phyloP scores from a whole-genome alignment of 2,113 vertebrate species.

The Narcine bancroftii region DNA sequence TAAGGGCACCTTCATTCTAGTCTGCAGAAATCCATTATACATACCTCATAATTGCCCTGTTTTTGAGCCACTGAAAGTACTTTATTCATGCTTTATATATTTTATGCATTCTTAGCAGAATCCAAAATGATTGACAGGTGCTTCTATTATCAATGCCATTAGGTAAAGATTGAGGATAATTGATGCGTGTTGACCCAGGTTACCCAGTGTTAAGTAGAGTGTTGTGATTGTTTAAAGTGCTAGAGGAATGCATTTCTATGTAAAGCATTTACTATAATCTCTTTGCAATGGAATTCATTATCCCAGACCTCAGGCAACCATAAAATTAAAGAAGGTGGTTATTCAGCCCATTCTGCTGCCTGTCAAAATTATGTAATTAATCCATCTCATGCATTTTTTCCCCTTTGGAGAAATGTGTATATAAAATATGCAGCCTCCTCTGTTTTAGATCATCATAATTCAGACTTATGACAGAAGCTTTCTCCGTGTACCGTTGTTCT shows the following conservation, averaged over 20 bases:
- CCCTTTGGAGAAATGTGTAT: not conserved
- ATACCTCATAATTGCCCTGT: not conserved
- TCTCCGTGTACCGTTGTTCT: not conserved
- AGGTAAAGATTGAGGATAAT: not conserved
- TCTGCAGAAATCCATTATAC: slow-evolving; percentile 17
- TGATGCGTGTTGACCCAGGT: not conserved
- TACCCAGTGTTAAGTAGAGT: not conserved
- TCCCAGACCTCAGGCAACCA: not conserved
- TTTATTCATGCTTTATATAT: not conserved
- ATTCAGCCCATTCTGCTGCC: not conserved
- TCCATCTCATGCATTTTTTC: not conserved
- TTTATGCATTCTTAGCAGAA: not conserved
- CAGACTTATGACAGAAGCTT: not conserved
- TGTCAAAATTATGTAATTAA: not conserved
- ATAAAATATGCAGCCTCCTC: not conserved
- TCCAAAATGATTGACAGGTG: not conserved
- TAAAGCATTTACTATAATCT: not conserved
- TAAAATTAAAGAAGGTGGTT: not conserved
- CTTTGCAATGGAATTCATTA: not conserved
- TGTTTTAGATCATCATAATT: not conserved
- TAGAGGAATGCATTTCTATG: not conserved
- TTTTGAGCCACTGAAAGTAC: not conserved
- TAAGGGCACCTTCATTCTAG: not conserved
- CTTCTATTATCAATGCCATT: not conserved
- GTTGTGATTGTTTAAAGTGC: not conserved